phyloP scores from a whole-genome alignment of 2,888 invertebrate species.

The Eucera pruinosa region DNA sequence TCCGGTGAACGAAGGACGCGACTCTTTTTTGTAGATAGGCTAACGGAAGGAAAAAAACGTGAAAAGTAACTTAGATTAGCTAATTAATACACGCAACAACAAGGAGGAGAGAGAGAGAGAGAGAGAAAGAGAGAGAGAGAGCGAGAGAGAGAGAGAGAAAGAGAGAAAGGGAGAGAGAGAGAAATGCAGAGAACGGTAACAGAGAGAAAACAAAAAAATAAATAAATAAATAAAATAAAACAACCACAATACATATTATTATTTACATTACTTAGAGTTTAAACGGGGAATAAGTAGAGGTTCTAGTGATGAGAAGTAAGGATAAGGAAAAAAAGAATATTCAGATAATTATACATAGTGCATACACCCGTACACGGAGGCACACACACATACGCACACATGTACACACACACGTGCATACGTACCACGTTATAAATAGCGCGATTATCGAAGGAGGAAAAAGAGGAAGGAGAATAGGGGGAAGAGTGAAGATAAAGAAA shows the following conservation, averaged over 20 bases:
- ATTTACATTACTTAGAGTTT: slow-evolving; percentile 82
- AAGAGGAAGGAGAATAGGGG: slow-evolving; percentile 38
- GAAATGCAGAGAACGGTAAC: slow-evolving; percentile 49
- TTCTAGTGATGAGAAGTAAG: slow-evolving; percentile 73
- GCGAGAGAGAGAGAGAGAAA: slow-evolving; percentile 40
- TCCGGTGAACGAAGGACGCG: slow-evolving; percentile 43
- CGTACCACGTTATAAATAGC: slow-evolving; percentile 66
- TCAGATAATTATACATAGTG: slow-evolving; percentile 67
- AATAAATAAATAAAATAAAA: no score
- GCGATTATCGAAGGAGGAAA: slow-evolving; percentile 49
- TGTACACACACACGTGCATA: no score
- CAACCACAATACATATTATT: slow-evolving; percentile 81
- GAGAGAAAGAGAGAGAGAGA: no score
- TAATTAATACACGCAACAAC: slow-evolving; percentile 70
- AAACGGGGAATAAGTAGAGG: slow-evolving; percentile 79
- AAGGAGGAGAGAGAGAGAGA: slow-evolving; percentile 48
- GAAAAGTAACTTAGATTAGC: slow-evolving; percentile 67
- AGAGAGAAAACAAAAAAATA: slow-evolving; percentile 59
- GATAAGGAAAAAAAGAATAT: slow-evolving; percentile 64
- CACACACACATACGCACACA: no score
- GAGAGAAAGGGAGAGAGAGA: slow-evolving; percentile 44
- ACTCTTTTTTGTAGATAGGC: slow-evolving; percentile 70
- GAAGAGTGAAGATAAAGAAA: no score
- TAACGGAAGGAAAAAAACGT: slow-evolving; percentile 44
- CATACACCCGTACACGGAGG: no score